These are phyloP conservation scores for Lates calcarifer DNA, from an alignment of 2,113 vertebrate genomes.

Conservation along the genomic window DNA sequence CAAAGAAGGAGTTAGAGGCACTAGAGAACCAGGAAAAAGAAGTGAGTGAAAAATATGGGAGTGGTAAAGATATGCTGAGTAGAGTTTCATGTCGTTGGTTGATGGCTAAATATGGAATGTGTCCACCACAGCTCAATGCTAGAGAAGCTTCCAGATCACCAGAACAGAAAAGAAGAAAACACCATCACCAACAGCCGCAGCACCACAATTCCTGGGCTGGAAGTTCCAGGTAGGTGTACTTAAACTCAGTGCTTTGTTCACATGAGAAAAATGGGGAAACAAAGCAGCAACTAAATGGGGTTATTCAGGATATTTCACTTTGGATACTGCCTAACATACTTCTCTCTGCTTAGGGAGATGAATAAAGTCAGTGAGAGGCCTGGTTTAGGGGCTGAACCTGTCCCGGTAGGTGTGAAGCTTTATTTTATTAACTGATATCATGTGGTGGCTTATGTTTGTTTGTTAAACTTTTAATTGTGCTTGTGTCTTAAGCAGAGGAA, in stretches of 20 bases:
- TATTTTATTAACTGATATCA: background rate
- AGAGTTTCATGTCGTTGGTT: background rate
- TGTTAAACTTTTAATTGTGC: background rate
- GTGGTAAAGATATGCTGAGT: background rate
- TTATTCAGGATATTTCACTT: background rate
- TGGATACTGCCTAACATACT: background rate
- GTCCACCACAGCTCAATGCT: slow-evolving; percentile 67
- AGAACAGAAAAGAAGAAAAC: slow-evolving; percentile 83
- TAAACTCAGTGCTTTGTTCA: background rate
- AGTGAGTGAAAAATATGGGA: slow-evolving; percentile 52
- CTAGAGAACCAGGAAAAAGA: slow-evolving; percentile 94
- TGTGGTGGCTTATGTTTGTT: background rate
- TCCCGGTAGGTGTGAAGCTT: slow-evolving; percentile 61
- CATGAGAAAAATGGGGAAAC: background rate
- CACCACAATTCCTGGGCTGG: slow-evolving; percentile 80
- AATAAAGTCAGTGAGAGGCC: slow-evolving; percentile 83
- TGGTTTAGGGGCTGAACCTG: slow-evolving; percentile 81
- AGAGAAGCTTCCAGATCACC: slow-evolving; percentile 74
- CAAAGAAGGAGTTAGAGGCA: slow-evolving; percentile 94
- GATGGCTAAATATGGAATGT: slow-evolving; percentile 1
- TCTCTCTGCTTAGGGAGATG: slow-evolving; percentile 66
- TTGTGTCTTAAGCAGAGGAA: slow-evolving; percentile 82
- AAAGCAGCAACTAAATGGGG: background rate
- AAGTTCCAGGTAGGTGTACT: slow-evolving; percentile 76
- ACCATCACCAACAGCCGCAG: slow-evolving; percentile 69